Percentiles rank a stretch among this genome's conserved stretches.
These are phyloP conservation scores for Drosophila anomalata DNA, from an alignment of 2,888 invertebrate species.

Conservation along the genomic window DNA sequence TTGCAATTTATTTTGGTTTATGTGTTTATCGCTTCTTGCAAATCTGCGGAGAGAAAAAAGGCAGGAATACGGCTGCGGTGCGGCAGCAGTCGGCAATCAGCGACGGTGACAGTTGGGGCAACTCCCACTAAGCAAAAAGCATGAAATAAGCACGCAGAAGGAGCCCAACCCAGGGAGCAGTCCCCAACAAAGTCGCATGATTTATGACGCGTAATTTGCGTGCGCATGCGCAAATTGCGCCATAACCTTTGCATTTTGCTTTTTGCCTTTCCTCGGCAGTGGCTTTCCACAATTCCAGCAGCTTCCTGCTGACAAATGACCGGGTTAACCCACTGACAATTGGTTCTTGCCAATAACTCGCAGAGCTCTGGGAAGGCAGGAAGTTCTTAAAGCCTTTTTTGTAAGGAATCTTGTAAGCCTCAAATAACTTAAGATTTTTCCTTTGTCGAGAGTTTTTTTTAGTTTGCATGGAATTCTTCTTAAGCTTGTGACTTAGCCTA, in stretches of 20 bases:
- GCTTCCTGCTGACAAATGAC: conserved; percentile 74
- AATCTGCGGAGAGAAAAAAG: conserved; percentile 47
- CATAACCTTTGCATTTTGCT: conserved; percentile 51
- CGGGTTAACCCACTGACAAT: conserved; percentile 35
- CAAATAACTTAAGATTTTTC: neutral
- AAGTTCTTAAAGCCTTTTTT: neutral
- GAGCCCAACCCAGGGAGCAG: conserved; percentile 23
- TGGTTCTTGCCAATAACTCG: conserved; percentile 19
- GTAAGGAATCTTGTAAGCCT: neutral
- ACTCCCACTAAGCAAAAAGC: conserved; percentile 56
- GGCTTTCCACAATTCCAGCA: conserved; percentile 41
- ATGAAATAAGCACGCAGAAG: conserved; percentile 1
- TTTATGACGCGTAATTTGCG: conserved; percentile 79
- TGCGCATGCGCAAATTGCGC: conserved; percentile 77
- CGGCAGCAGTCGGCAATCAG: conserved; percentile 59
- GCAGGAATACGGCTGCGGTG: conserved; percentile 33
- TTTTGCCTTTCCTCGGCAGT: conserved; percentile 12
- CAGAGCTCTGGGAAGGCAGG: neutral
- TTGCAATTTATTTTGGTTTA: conserved; percentile 73
- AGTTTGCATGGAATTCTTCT: neutral
- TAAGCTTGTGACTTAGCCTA: neutral
- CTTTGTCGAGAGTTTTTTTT: neutral
- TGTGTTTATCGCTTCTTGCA: conserved; percentile 70
- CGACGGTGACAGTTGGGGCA: conserved; percentile 71
- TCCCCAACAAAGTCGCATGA: conserved; percentile 52